Base-by-base conservation (phyloP, 2,888 invertebrate species). In the Rhamphomyia laevipes region DNA sequence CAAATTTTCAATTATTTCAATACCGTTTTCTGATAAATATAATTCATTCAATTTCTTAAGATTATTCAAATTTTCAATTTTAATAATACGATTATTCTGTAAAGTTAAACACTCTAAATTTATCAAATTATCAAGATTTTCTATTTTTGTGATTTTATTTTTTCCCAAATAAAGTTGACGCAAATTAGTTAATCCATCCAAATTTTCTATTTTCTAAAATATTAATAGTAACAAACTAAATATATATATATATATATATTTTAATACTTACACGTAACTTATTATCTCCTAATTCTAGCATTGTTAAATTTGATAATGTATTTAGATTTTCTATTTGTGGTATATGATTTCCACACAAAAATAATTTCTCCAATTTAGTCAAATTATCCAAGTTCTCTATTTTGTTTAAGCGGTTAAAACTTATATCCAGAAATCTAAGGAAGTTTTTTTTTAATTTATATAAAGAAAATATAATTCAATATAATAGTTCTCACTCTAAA, bases 221-320 rank as follows among this genome's bases (percentile, higher is more conserved):
- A 35, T 23, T 17, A n/a, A n/a, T n/a, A n/a, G 23, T 27, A 27
- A n/a, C 15, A 46, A 17, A 47, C n/a, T 13, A 18, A n/a, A n/a
- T n/a, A n/a, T n/a, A n/a, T n/a, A 48, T 10, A 18, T 17, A 44
- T 45, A 2, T 27, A 46, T 10, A 15, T 43, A 17, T 15, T 13
- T 43, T 13, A 31, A 33, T 46, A 66, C 73, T 67, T 71, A 88
- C 88, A 67, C 90, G 76, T 58, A 95, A 80, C 66, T 84, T 86
- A 68, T 99, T 99, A 59, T 96, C 93, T 0, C 99, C 99, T 47
- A 99, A 72, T 67, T 99, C 99, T 9, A 99, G 71, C 66, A 91
- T 74, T 41, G 83, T 84, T 38, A 99, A 71, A 51, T 86, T 81
- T 1, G 77, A 77, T 47, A 97, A 73, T 66, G 85, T 82, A 46